These are phyloP conservation scores for Recurvirostra avosetta DNA, from an alignment of 2,113 vertebrate species.

Conservation along the genomic window DNA sequence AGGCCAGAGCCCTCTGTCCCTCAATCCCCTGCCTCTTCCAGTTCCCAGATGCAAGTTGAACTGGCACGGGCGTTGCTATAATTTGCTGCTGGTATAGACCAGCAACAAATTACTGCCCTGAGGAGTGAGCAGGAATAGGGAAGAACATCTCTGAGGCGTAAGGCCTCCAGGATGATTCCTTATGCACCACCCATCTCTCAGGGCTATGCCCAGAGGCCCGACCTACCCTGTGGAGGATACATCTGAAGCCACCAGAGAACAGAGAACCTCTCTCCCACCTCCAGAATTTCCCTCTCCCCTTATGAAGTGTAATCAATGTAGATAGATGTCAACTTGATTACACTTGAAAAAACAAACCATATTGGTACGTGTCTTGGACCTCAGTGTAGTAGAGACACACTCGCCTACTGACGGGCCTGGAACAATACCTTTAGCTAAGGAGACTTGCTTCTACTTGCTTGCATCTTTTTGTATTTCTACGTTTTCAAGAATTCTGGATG, in stretches of 20 bases:
- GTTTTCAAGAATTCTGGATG: background rate
- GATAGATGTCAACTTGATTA: slow-evolving; percentile 66
- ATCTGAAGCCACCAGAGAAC: slow-evolving; percentile 51
- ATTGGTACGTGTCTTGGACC: slow-evolving; percentile 18
- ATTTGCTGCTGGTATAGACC: slow-evolving; percentile 68
- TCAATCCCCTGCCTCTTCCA: background rate
- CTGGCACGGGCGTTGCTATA: slow-evolving; percentile 32
- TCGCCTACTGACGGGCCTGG: background rate
- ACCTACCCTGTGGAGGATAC: slow-evolving; percentile 2
- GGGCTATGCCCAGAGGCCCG: background rate
- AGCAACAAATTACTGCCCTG: slow-evolving; percentile 59
- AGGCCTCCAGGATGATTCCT: slow-evolving; percentile 7
- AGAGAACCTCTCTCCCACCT: slow-evolving; percentile 54
- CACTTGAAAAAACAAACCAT: background rate
- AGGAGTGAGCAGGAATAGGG: background rate
- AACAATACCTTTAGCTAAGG: slow-evolving; percentile 42
- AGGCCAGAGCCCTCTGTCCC: slow-evolving; percentile 55
- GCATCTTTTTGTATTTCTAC: background rate
- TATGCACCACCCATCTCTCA: slow-evolving; percentile 15
- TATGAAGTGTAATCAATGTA: slow-evolving; percentile 56
- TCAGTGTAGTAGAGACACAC: background rate
- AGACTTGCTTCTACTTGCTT: background rate
- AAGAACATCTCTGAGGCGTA: slow-evolving; percentile 25
- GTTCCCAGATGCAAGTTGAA: slow-evolving; percentile 31
- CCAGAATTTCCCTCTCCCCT: slow-evolving; percentile 10